phyloP scores from a whole-genome alignment of 2,888 invertebrate species.

The Drosophila picticornis region DNA sequence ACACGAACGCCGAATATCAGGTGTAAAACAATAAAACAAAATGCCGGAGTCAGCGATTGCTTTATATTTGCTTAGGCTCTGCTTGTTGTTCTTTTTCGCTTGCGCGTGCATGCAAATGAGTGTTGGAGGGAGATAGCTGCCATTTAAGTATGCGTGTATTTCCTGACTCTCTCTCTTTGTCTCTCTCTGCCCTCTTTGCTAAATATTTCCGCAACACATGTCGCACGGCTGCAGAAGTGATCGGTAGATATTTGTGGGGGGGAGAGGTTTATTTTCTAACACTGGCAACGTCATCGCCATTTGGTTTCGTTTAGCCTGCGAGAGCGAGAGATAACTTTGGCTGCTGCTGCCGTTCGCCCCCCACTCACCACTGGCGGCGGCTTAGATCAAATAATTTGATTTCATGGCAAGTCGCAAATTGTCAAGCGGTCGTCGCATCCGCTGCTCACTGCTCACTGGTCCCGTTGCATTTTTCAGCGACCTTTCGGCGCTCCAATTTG shows the following conservation, averaged over 20 bases:
- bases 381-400: constrained; percentile 83
- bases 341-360: constrained; percentile 21
- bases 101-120: constrained; percentile 56
- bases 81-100: constrained; percentile 9
- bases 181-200: constrained; percentile 34
- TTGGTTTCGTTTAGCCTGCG: constrained; percentile 82
- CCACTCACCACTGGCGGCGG: constrained; percentile 61
- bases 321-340: constrained; percentile 23
- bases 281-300: constrained; percentile 58
- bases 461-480: constrained; percentile 43
- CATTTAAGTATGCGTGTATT: constrained; percentile 29
- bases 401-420: constrained; percentile 83
- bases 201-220: constrained; percentile 80
- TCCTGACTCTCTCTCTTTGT: constrained; percentile 39
- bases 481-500: constrained; percentile 59
- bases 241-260: neutral
- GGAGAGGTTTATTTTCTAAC: constrained; percentile 38
- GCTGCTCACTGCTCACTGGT: constrained; percentile 23
- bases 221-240: constrained; percentile 54
- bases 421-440: constrained; percentile 78
- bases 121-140: constrained; percentile 34
- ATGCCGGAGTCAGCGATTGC: constrained; percentile 30
- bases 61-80: constrained; percentile 19
- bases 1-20: constrained; percentile 47
- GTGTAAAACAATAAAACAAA: constrained; percentile 67